Evolutionary conservation across 2,797 vertebrate species (phyloP).

Genomic region (Hemibagrus guttatus): DNA sequence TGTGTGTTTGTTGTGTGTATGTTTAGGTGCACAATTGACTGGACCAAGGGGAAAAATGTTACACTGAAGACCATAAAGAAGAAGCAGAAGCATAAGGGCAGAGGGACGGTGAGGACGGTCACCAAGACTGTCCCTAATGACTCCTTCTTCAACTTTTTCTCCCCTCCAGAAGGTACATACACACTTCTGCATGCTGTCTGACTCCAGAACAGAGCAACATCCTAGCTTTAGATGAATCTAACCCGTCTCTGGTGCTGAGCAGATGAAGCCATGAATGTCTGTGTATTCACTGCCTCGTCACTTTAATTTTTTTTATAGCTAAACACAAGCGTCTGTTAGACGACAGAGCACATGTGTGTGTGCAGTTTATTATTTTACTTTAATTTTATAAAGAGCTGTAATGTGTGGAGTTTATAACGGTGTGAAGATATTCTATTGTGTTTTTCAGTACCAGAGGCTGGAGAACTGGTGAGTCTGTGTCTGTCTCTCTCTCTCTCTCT

Average conservation of each 20-base stretch:
- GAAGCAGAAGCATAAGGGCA: conserved; percentile 99
- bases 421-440: conserved; percentile 6
- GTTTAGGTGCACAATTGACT: conserved; percentile 92
- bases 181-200: too few relatives aligned
- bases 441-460: conserved; percentile 89
- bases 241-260: too few relatives aligned
- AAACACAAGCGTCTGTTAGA: too few relatives aligned
- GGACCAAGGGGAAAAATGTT: conserved; percentile 98
- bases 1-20: not conserved
- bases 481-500: not conserved
- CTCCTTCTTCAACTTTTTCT: conserved; percentile 99
- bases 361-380: too few relatives aligned
- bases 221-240: too few relatives aligned
- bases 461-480: conserved; percentile 88
- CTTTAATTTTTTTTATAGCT: too few relatives aligned
- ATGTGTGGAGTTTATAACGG: not conserved
- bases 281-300: too few relatives aligned
- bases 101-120: conserved; percentile 94
- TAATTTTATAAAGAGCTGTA: too few relatives aligned
- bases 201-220: too few relatives aligned
- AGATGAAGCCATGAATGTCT: too few relatives aligned
- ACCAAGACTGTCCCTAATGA: conserved; percentile 98
- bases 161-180: conserved; percentile 89
- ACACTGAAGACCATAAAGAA: conserved; percentile 99
- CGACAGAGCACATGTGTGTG: too few relatives aligned